phyloP scores from a whole-genome alignment of 2,113 vertebrate genomes.

The Hippolais icterina region DNA sequence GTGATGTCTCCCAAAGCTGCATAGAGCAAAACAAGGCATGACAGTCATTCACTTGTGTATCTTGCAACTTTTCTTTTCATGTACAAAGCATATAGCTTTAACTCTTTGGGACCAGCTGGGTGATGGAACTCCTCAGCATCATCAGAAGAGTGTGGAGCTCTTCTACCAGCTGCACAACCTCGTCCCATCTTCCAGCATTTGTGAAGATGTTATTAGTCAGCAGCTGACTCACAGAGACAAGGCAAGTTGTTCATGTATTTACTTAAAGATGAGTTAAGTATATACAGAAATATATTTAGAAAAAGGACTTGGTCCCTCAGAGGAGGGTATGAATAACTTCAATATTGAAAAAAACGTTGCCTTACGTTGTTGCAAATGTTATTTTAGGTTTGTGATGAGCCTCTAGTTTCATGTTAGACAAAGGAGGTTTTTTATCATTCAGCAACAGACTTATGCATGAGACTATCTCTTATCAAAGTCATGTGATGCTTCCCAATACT shows the following conservation, averaged over 20 bases:
- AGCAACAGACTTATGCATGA: background rate
- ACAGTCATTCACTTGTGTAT: background rate
- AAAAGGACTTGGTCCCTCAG: background rate
- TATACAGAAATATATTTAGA: background rate
- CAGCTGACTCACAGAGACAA: conserved; percentile 96
- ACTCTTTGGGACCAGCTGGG: conserved; percentile 93
- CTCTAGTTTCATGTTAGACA: background rate
- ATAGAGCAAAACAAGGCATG: background rate
- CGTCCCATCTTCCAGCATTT: conserved; percentile 94
- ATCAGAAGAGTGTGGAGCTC: conserved; percentile 95
- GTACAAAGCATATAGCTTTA: conserved; percentile 85
- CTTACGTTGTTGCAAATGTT: background rate
- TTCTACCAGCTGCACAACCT: conserved; percentile 98
- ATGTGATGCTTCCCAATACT: background rate
- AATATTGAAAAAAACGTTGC: background rate
- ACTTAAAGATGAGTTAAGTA: background rate
- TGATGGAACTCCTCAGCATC: conserved; percentile 91
- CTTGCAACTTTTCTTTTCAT: conserved; percentile 12
- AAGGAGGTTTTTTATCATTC: background rate
- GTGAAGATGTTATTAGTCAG: conserved; percentile 98
- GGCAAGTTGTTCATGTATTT: conserved; percentile 68
- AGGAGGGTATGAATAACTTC: background rate
- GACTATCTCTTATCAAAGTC: background rate
- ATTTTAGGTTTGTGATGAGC: background rate
- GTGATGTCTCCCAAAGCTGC: background rate